Evolutionary conservation across 2,797 vertebrate genomes (phyloP).

Genomic region (Natrix natrix): DNA sequence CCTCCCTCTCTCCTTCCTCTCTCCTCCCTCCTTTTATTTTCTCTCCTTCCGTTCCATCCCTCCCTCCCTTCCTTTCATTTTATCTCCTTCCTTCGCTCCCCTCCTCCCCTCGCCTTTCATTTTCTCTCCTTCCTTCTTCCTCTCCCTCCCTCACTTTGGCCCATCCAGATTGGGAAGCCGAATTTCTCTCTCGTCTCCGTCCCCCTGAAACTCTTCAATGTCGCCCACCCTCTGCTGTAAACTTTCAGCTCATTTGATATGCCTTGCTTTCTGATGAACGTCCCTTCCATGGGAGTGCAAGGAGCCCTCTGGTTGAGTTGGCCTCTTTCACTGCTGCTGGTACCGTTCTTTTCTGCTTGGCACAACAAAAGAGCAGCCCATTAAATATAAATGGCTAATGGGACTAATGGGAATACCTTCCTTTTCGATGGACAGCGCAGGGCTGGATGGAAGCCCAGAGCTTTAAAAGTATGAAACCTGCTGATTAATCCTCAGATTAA

Average conservation of each 20-base stretch:
- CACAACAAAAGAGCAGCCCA: conserved; percentile 55
- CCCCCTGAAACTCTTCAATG: neutral
- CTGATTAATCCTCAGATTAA: conserved; percentile 54
- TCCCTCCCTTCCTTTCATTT: no score
- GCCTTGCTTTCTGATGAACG: neutral
- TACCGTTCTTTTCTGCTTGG: conserved; percentile 60
- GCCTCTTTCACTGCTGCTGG: conserved; percentile 5
- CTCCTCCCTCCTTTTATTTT: no score
- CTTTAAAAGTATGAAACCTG: conserved; percentile 52
- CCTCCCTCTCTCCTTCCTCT: no score
- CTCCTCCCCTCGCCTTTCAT: neutral
- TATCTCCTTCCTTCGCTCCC: no score
- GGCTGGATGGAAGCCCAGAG: conserved; percentile 57
- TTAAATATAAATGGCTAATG: conserved; percentile 64
- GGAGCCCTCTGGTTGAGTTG: conserved; percentile 30
- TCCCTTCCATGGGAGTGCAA: conserved; percentile 4
- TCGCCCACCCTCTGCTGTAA: neutral
- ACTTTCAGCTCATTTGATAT: neutral
- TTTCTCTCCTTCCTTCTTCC: no score
- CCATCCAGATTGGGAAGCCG: neutral
- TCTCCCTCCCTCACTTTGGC: neutral
- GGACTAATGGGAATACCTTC: conserved; percentile 63
- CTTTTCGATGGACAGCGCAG: conserved; percentile 46
- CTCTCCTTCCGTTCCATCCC: no score
- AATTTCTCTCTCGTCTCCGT: neutral